Conservation (phyloP, 2,888 invertebrate species). For the Lepetodrilus schrolli region DNA sequence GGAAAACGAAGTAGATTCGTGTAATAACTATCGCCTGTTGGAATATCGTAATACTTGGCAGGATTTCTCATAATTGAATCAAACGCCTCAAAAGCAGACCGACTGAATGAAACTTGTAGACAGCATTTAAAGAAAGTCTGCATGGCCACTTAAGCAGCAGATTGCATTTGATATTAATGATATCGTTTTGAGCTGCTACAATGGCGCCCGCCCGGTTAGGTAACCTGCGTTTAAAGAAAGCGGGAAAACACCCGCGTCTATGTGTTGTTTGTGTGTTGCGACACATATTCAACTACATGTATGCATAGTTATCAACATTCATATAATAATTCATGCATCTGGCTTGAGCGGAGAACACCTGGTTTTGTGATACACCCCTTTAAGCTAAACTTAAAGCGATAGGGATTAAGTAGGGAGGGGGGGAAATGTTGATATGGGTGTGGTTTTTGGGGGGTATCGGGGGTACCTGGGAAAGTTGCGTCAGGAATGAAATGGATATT, state of each 20-base stretch:
- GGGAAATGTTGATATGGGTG: background rate
- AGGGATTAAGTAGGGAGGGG: background rate
- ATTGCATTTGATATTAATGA: conserved; percentile 22
- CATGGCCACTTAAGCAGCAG: background rate
- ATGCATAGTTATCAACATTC: conserved; percentile 5
- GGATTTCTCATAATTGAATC: too few species aligned
- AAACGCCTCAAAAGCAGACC: background rate
- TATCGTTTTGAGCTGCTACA: background rate
- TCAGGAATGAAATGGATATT: too few species aligned
- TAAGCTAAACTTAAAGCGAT: background rate
- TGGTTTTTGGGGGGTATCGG: background rate
- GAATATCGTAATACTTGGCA: too few species aligned
- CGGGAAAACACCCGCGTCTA: too few species aligned
- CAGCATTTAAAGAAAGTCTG: background rate
- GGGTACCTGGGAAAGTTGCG: too few species aligned
- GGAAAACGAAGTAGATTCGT: too few species aligned
- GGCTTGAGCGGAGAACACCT: too few species aligned
- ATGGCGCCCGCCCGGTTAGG: background rate
- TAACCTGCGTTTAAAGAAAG: background rate
- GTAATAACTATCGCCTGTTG: too few species aligned
- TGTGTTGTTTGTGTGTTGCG: too few species aligned
- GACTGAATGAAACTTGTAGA: background rate
- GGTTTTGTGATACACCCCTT: too few species aligned
- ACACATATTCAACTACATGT: too few species aligned
- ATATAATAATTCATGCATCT: conserved; percentile 23